Evolutionary conservation across 2,888 invertebrate species (phyloP), one percentile per base, ranked within the genome.

Genomic region (Eucera pruinosa): DNA sequence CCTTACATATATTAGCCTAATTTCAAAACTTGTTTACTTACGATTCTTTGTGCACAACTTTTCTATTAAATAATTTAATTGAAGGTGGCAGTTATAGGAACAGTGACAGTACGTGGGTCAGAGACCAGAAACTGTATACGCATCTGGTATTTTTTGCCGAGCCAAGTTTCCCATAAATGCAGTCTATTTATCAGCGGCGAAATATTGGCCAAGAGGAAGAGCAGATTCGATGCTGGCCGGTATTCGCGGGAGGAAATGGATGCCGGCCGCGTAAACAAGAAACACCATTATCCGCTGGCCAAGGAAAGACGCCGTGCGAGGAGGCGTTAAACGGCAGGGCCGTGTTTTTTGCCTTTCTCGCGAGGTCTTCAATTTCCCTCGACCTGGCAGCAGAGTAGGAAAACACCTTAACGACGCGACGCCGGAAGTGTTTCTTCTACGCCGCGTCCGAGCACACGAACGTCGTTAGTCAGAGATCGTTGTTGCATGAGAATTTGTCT

Each of bases 381-480:
- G 54, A 36, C 48, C 74, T 36, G 60, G 62, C 72, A 65, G 41
- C 58, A 41, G 43, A 20, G 55, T 27, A 64, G 55, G 78, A 77
- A 75, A 81, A 68, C 68, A 57, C 67, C 68, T 76, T 84, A 84
- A 84, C 50, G 73, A 81, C 73, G 71, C 50, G 73, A 81, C 73
- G 71, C 70, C 72, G 64, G 33, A 54, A 71, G 57, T 54, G 36
- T 65, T 67, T 74, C 77, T 81, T 57, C 55, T 7, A 0, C 11
- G 36, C 47, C 13, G 43, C 50, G 41, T 33, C 41, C 41, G 33
- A 45, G 64, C 39, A 48, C 50, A 70, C 77, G 9, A n/a, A 1
- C 30, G 0, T 78, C 78, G 77, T 80, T 83, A 71, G 57, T 41
- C 48, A 72, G 25, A 50, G 33, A 47, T 64, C 41, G 39, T 39